These are phyloP conservation scores for Campylomormyrus tamandua DNA, from an alignment of 2,113 vertebrate genomes.

Conservation along the genomic window DNA sequence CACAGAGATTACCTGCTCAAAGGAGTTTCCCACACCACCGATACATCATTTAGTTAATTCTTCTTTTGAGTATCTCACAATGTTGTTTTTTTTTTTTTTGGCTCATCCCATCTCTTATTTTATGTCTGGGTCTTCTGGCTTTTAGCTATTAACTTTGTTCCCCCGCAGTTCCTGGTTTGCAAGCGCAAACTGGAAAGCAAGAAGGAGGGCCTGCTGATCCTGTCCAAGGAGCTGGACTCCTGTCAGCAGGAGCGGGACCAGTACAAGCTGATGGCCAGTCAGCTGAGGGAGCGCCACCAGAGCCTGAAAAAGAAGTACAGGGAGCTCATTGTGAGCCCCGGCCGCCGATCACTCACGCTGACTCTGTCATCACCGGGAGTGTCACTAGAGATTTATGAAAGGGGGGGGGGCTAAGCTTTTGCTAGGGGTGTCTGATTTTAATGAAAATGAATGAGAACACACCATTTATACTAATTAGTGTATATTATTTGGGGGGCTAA, in stretches of 20 bases:
- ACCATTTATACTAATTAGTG: neutral
- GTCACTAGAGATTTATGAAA: neutral
- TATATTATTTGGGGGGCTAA: neutral
- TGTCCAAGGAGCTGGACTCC: slow-evolving; percentile 91
- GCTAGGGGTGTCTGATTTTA: neutral
- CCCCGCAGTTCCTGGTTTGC: slow-evolving; percentile 76
- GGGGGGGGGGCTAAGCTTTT: neutral
- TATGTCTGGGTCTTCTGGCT: neutral
- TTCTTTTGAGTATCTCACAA: neutral
- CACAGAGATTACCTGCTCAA: neutral
- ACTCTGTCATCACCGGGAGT: neutral
- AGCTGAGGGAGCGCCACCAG: slow-evolving; percentile 87
- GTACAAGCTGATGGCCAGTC: slow-evolving; percentile 94
- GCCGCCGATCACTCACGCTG: neutral
- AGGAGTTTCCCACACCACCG: neutral
- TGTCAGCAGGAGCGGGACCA: slow-evolving; percentile 96
- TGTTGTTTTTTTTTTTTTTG: neutral
- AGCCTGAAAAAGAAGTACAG: slow-evolving; percentile 89
- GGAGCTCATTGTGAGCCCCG: slow-evolving; percentile 77
- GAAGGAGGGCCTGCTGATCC: slow-evolving; percentile 87
- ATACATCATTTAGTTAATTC: neutral
- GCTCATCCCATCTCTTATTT: neutral
- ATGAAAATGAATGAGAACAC: neutral
- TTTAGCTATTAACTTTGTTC: neutral
- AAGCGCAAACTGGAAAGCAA: slow-evolving; percentile 93